phyloP scores from a whole-genome alignment of 1,140 invertebrate genomes.

The Nymphalis io region DNA sequence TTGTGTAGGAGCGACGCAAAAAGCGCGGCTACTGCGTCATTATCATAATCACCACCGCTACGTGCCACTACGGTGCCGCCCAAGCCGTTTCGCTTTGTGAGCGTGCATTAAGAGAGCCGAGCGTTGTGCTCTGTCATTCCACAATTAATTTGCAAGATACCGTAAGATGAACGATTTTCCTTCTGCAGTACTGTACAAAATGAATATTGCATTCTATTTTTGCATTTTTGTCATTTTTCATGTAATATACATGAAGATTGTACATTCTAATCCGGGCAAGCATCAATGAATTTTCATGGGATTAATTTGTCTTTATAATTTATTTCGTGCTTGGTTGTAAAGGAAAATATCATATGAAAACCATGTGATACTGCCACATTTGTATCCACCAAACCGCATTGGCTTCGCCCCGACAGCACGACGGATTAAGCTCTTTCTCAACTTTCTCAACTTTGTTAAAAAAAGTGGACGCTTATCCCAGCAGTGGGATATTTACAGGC shows the following conservation, averaged over 20 bases:
- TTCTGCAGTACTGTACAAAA: constrained; percentile 35
- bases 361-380: too few relatives aligned
- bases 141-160: constrained; percentile 74
- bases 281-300: too few relatives aligned
- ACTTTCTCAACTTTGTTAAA: too few relatives aligned
- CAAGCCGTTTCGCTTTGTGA: constrained; percentile 76
- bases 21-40: constrained; percentile 77
- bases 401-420: too few relatives aligned
- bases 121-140: constrained; percentile 76
- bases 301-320: too few relatives aligned
- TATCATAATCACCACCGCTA: constrained; percentile 78
- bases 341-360: too few relatives aligned
- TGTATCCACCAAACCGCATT: too few relatives aligned
- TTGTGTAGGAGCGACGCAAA: constrained; percentile 53
- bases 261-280: too few relatives aligned
- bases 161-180: constrained; percentile 47
- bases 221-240: not conserved
- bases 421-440: too few relatives aligned
- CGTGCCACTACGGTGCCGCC: constrained; percentile 68
- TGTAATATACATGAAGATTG: too few relatives aligned
- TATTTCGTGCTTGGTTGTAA: too few relatives aligned
- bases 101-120: constrained; percentile 74
- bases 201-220: constrained; percentile 30
- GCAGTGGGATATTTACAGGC: not conserved
- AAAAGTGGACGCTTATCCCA: not conserved